These are phyloP conservation scores for Marisa cornuarietis DNA, from an alignment of 1,140 invertebrate genomes.

Conservation along the genomic window DNA sequence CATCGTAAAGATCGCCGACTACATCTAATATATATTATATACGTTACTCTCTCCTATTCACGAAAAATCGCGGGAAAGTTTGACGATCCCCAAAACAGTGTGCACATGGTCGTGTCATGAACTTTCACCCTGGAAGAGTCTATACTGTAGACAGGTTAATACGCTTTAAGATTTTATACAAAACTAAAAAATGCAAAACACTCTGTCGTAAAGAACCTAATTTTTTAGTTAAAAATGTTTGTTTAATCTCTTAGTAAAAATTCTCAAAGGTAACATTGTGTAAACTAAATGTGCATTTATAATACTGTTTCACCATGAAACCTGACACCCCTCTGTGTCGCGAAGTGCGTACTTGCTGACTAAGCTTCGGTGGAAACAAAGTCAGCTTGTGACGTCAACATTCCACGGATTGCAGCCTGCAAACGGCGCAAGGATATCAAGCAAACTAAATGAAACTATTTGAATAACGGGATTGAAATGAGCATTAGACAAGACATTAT, in stretches of 20 bases:
- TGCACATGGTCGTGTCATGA: conserved; percentile 21
- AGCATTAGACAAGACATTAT: no score
- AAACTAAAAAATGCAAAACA: neutral
- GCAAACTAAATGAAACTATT: conserved; percentile 2
- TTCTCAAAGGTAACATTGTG: no score
- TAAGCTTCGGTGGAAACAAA: conserved; percentile 18
- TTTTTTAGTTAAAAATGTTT: neutral
- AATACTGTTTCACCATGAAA: neutral
- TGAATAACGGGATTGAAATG: no score
- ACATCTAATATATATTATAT: conserved; percentile 9
- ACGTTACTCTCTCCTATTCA: neutral
- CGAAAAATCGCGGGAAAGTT: conserved; percentile 14
- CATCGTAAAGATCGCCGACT: neutral
- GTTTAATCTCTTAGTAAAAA: no score
- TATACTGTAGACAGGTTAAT: neutral
- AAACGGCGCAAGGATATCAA: conserved; percentile 20
- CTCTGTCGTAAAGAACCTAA: neutral
- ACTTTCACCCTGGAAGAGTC: conserved; percentile 17
- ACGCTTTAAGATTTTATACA: neutral
- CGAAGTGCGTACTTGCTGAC: neutral
- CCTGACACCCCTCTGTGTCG: neutral
- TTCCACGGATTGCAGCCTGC: conserved; percentile 19
- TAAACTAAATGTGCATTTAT: neutral
- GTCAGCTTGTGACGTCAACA: conserved; percentile 28
- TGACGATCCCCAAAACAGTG: conserved; percentile 1